These are phyloP conservation scores for Noturus placidus DNA, from an alignment of 2,113 vertebrate species.

Conservation along the genomic window DNA sequence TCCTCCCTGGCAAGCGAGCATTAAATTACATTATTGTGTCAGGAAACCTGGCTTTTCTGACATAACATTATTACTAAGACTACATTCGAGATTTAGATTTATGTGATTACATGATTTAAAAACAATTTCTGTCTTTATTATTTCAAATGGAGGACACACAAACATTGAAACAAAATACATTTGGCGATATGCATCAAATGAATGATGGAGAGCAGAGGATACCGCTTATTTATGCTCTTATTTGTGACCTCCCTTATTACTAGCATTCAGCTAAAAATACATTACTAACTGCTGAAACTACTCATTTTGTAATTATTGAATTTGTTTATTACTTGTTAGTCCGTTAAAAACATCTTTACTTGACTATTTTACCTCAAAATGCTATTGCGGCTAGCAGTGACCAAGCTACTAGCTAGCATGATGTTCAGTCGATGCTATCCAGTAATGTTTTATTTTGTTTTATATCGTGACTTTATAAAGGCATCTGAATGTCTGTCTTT, in stretches of 20 bases:
- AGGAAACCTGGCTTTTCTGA: constrained; percentile 12
- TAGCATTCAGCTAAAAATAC: neutral
- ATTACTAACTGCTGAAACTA: neutral
- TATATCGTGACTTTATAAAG: neutral
- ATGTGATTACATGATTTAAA: neutral
- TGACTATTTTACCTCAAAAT: neutral
- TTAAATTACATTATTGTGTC: constrained; percentile 15
- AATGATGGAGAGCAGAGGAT: neutral
- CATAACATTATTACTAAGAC: constrained; percentile 16
- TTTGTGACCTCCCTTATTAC: neutral
- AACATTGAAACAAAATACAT: neutral
- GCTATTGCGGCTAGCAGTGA: neutral
- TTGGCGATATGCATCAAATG: neutral
- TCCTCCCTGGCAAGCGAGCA: neutral
- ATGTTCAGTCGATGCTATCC: neutral
- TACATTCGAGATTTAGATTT: neutral
- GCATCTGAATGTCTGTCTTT: neutral
- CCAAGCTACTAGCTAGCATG: neutral
- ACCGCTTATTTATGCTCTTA: neutral
- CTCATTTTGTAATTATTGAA: neutral
- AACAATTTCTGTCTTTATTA: constrained; percentile 1
- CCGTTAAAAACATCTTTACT: neutral
- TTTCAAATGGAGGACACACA: neutral
- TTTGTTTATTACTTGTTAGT: neutral
- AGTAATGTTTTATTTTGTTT: neutral